A percentile compares a stretch with the other conserved stretches of the same genome.
phyloP scores from a whole-genome alignment of 2,888 invertebrate species.

The Drosophila austrosaltans region DNA sequence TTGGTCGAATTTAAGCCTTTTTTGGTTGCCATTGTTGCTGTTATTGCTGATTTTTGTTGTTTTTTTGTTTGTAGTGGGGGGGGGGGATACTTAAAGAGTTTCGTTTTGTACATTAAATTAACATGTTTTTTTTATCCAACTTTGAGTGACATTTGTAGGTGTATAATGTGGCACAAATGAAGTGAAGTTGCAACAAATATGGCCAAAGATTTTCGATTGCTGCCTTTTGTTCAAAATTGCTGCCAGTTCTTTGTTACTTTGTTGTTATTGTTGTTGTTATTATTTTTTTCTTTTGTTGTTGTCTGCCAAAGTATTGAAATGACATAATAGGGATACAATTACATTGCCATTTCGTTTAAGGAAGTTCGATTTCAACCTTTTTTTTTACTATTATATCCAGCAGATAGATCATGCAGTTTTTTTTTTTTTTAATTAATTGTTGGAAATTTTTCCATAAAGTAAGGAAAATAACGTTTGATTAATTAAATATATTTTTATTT shows the following conservation, averaged over 20 bases:
- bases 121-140: conserved; percentile 66
- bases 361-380: background rate
- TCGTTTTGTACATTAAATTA: conserved; percentile 62
- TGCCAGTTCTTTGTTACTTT: background rate
- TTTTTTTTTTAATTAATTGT: no score
- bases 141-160: conserved; percentile 77
- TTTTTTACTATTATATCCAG: background rate
- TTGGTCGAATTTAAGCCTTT: conserved; percentile 56
- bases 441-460: no score
- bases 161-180: conserved; percentile 78
- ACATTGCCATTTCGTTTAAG: background rate
- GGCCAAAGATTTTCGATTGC: conserved; percentile 54
- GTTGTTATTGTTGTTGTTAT: background rate
- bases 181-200: conserved; percentile 77
- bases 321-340: background rate
- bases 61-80: conserved; percentile 39
- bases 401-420: no score
- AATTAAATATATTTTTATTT: no score
- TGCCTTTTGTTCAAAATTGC: conserved; percentile 37
- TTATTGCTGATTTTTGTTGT: conserved; percentile 34
- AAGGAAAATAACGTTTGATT: no score
- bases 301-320: background rate
- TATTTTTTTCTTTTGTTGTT: background rate
- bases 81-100: conserved; percentile 37
- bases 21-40: conserved; percentile 49